These are phyloP conservation scores for Dysidea cf. avara DNA, from an alignment of 37 sponge, comb jelly and placozoan species.

Conservation along the genomic window DNA sequence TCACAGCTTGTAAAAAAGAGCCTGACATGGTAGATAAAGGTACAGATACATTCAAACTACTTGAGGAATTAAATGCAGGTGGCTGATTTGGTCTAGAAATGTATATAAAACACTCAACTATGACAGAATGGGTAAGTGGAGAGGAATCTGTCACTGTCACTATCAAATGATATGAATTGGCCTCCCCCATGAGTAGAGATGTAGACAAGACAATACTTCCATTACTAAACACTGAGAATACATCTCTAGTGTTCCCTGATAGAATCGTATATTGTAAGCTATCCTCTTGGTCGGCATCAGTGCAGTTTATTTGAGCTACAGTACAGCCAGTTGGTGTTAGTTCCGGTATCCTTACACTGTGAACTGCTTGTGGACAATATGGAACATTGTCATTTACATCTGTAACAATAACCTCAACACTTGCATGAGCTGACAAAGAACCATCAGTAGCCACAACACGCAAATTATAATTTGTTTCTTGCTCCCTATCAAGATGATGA, in stretches of 20 bases:
- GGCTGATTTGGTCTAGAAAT: too few species aligned
- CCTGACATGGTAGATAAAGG: too few species aligned
- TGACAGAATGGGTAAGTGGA: too few species aligned
- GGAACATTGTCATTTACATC: constrained; percentile 12
- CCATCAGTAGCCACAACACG: not conserved
- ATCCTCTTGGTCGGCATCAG: not conserved
- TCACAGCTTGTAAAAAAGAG: too few species aligned
- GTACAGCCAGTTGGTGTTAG: not conserved
- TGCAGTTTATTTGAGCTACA: not conserved
- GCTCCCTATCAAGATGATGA: not conserved
- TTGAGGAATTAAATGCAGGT: too few species aligned
- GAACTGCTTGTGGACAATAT: not conserved
- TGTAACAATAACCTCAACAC: not conserved
- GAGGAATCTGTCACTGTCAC: too few species aligned
- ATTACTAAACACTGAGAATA: too few species aligned
- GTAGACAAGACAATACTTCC: too few species aligned
- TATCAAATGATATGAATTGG: too few species aligned
- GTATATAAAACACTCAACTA: too few species aligned
- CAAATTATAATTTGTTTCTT: not conserved
- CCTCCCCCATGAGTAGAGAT: too few species aligned
- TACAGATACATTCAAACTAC: too few species aligned
- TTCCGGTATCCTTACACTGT: not conserved
- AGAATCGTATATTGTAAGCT: not conserved
- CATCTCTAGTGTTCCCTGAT: not conserved
- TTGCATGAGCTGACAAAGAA: not conserved